Evolutionary conservation across 2,888 invertebrate genomes (phyloP).

Genomic region (Tetragnatha montana): DNA sequence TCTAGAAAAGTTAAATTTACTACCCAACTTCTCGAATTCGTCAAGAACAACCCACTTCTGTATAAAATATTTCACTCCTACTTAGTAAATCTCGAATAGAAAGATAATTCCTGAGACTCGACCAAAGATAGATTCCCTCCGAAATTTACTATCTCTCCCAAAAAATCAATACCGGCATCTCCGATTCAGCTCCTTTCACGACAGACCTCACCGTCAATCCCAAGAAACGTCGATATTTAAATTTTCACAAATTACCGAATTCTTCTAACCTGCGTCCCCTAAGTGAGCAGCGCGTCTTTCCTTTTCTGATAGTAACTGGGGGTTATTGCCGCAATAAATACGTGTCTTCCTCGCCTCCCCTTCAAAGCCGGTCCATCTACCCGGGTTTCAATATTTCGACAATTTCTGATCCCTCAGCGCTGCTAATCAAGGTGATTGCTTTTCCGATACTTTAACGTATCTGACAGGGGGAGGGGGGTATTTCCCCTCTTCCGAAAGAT

Average conservation of each 20-base stretch:
- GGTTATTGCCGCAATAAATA: conserved; percentile 57
- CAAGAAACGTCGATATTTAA: conserved; percentile 52
- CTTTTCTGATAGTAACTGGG: conserved; percentile 21
- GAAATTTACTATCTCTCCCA: not conserved
- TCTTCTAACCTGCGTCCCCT: not conserved
- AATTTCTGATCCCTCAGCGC: conserved; percentile 42
- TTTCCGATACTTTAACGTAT: conserved; percentile 55
- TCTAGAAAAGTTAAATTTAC: too few relatives aligned
- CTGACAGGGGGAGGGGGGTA: conserved; percentile 19
- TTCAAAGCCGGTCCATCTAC: conserved; percentile 1
- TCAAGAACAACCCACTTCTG: too few relatives aligned
- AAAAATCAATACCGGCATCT: not conserved
- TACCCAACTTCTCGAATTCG: too few relatives aligned
- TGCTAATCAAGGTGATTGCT: conserved; percentile 63
- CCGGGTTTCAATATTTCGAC: conserved; percentile 59
- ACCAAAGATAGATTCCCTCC: not conserved
- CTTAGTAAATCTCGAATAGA: not conserved
- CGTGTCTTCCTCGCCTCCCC: conserved; percentile 21
- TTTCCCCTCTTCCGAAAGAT: conserved; percentile 10
- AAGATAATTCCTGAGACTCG: not conserved
- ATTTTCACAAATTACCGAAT: conserved; percentile 54
- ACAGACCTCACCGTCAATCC: conserved; percentile 1
- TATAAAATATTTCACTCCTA: too few relatives aligned
- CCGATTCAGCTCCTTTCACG: not conserved
- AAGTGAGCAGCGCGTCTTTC: conserved; percentile 28